Evolutionary conservation across 2,797 vertebrate genomes (phyloP), one percentile per base, ranked within the genome.

Genomic region (Cyclopterus lumpus): DNA sequence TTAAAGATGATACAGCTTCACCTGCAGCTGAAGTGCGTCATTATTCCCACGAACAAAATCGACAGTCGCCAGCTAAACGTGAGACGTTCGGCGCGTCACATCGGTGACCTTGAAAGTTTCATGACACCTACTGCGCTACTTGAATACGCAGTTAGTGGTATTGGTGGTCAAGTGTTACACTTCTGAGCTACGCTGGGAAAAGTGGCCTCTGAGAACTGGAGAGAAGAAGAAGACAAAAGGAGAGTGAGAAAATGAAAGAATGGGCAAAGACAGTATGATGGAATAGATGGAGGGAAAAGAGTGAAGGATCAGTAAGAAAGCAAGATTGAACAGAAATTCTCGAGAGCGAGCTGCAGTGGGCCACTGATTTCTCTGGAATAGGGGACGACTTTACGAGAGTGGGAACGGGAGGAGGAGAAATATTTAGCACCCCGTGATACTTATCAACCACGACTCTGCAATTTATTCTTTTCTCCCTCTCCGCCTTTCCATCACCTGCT

Each of bases 391-490:
- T 79, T 53, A 55, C 67, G 26, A 66, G 60, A 77, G 48, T 38
- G 18, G 49, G 61, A 64, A 74, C 59, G 75, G 53, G 42, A 65
- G 9, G 58, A 62, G 74, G 61, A 61, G 57, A 80, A 75, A 82
- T 71, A 86, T 86, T 87, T 86, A 71, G 34, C 75, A 62, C 84
- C 67, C 71, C 34, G 28, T 68, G 74, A 87, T 88, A 77, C 82
- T 88, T 77, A 81, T 87, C 79, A 86, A 71, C 74, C 40, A 8
- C 54, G 69, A 53, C 73, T 77, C 51, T 71, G 62, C 67, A 69
- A 61, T 86, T 73, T 82, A 67, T 72, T 81, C 63, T 75, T 58
- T 67, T 63, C n/a, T 51, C 46, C 64, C 26, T 63, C 46, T 63
- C 26, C 57, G 62, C 46, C 71, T 73, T 62, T 81, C 73, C 59